Percentiles rank a stretch among this genome's conserved stretches.
These are phyloP conservation scores for Bombus fervidus DNA, from an alignment of 1,140 invertebrate species.

Conservation along the genomic window DNA sequence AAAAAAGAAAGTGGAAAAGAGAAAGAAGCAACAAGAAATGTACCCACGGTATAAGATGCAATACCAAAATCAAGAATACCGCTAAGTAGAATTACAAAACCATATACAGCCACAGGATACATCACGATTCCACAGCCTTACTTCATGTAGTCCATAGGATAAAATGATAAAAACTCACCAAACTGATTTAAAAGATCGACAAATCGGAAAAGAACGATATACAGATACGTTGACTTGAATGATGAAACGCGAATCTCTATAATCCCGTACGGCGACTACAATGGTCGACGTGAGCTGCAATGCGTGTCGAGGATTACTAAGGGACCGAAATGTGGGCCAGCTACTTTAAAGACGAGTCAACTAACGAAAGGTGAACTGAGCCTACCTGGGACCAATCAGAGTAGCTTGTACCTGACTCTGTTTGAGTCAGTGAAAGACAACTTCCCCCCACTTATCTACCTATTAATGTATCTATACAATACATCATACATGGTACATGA, in stretches of 20 bases:
- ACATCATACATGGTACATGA: no score
- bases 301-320: conserved; percentile 33
- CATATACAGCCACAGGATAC: no score
- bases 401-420: conserved; percentile 66
- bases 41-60: no score
- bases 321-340: conserved; percentile 31
- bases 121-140: no score
- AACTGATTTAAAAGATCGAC: neutral
- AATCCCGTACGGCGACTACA: neutral
- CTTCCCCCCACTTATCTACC: conserved; percentile 51
- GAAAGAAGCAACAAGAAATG: no score
- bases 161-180: conserved; percentile 1
- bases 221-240: neutral
- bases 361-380: conserved; percentile 68
- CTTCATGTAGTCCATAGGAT: neutral
- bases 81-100: no score
- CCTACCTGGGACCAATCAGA: conserved; percentile 52
- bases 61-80: no score
- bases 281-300: conserved; percentile 8
- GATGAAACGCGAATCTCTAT: neutral
- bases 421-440: conserved; percentile 54
- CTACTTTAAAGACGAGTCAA: conserved; percentile 23
- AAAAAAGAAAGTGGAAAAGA: no score
- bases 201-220: neutral
- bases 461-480: conserved; percentile 21